phyloP scores from a whole-genome alignment of 2,888 invertebrate genomes.

The Strigamia crassipes region DNA sequence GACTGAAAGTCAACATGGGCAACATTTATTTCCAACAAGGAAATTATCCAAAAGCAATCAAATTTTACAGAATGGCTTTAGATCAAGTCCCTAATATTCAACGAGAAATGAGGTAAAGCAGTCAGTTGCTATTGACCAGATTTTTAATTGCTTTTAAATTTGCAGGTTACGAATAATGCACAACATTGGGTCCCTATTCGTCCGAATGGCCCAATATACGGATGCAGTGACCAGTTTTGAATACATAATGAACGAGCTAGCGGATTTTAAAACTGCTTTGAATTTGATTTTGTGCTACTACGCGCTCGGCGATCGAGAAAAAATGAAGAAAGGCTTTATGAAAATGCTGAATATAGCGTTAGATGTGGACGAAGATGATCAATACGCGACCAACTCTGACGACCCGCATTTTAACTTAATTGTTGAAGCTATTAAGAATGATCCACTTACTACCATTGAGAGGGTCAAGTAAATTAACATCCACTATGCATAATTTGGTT shows the following conservation, averaged over 20 bases:
- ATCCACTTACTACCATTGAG: constrained; percentile 75
- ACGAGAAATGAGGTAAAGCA: constrained; percentile 78
- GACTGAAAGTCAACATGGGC: constrained; percentile 96
- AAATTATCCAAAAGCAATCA: constrained; percentile 90
- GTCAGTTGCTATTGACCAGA: neutral
- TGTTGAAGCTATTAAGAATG: constrained; percentile 76
- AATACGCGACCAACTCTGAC: neutral
- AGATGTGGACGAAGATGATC: constrained; percentile 74
- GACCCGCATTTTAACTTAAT: constrained; percentile 64
- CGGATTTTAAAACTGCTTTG: constrained; percentile 84
- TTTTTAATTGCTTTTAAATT: neutral
- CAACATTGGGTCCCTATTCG: constrained; percentile 92
- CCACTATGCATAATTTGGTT: neutral
- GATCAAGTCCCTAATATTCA: constrained; percentile 92
- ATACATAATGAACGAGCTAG: constrained; percentile 95
- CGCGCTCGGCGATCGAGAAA: constrained; percentile 87
- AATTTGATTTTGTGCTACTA: constrained; percentile 87
- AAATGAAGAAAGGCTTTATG: constrained; percentile 90
- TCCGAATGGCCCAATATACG: constrained; percentile 93
- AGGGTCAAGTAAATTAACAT: constrained; percentile 62
- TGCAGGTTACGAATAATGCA: constrained; percentile 92
- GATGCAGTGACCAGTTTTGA: constrained; percentile 97
- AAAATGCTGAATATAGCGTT: constrained; percentile 85
- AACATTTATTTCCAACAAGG: constrained; percentile 94
- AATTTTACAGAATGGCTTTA: constrained; percentile 97